phyloP scores from a whole-genome alignment of 2,888 invertebrate genomes.

The Auanema freiburgensis region DNA sequence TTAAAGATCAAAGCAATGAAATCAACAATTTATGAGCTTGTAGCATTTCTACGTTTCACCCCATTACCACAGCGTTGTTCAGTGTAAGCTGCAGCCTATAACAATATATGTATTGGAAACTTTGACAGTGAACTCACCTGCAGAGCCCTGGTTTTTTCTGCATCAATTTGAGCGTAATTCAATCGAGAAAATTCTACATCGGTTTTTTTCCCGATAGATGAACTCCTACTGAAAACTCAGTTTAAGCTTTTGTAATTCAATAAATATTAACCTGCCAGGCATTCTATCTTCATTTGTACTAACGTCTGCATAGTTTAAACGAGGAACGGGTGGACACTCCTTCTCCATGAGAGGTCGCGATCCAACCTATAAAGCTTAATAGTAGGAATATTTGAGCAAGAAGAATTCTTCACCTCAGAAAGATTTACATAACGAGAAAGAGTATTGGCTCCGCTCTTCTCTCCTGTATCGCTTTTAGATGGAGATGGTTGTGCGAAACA shows the following conservation, averaged over 20 bases:
- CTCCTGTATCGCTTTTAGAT: background rate
- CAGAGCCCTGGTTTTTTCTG: slow-evolving; percentile 18
- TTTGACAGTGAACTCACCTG: slow-evolving; percentile 13
- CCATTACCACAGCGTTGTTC: too few species aligned
- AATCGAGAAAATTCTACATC: background rate
- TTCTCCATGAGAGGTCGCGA: background rate
- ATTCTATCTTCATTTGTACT: background rate
- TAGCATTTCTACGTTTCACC: too few species aligned
- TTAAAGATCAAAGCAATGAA: too few species aligned
- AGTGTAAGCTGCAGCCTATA: too few species aligned
- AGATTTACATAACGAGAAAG: background rate
- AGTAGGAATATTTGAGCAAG: background rate
- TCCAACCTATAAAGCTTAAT: slow-evolving; percentile 1
- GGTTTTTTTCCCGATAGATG: background rate
- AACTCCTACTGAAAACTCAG: background rate
- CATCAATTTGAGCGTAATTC: slow-evolving; percentile 19
- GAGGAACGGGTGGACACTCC: background rate
- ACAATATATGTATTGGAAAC: too few species aligned
- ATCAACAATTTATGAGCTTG: too few species aligned
- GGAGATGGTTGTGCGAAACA: slow-evolving; percentile 4
- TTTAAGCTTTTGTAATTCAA: too few species aligned
- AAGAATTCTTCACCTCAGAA: background rate
- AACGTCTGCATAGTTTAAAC: slow-evolving; percentile 12
- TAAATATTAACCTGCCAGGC: slow-evolving; percentile 5
- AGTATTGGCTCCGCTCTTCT: background rate